phyloP scores from a whole-genome alignment of 92 coral and sea anemone genomes.

The Virgularia gustaviana region DNA sequence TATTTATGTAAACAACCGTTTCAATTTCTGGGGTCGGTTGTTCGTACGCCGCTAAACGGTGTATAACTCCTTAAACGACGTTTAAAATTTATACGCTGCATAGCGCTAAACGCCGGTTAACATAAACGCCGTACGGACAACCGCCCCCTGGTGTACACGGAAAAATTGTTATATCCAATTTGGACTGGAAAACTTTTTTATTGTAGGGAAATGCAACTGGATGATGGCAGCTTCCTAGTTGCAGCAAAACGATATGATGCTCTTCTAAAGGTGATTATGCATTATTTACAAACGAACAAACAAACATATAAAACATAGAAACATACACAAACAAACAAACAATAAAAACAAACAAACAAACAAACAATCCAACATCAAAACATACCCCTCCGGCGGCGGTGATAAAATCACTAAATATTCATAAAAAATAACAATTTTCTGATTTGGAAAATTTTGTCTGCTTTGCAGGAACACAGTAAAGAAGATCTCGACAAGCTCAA shows the following conservation, averaged over 20 bases:
- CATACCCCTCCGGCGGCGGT: too few species aligned
- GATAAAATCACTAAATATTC: not conserved
- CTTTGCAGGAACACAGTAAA: conserved; percentile 75
- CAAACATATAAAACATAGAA: not conserved
- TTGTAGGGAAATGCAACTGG: conserved; percentile 96
- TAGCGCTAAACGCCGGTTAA: too few species aligned
- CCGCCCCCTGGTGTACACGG: too few species aligned
- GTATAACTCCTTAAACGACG: too few species aligned
- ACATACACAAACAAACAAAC: not conserved
- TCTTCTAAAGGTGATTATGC: conserved; percentile 65
- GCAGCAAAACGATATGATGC: conserved; percentile 91
- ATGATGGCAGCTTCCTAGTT: conserved; percentile 93
- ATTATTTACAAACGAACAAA: not conserved
- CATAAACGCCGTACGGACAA: too few species aligned
- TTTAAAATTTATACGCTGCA: too few species aligned
- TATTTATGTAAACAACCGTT: too few species aligned
- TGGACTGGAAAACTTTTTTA: too few species aligned
- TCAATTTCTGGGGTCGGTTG: too few species aligned
- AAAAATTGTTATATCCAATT: not conserved
- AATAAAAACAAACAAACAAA: too few species aligned
- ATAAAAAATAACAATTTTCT: not conserved
- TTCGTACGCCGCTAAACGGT: too few species aligned
- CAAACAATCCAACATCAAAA: too few species aligned
- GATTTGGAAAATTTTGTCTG: not conserved
- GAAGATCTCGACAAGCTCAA: conserved; percentile 89